Percentiles rank a stretch among this genome's conserved stretches.
Conservation (phyloP, 2,797 vertebrate genomes). For the Peromyscus eremicus region DNA sequence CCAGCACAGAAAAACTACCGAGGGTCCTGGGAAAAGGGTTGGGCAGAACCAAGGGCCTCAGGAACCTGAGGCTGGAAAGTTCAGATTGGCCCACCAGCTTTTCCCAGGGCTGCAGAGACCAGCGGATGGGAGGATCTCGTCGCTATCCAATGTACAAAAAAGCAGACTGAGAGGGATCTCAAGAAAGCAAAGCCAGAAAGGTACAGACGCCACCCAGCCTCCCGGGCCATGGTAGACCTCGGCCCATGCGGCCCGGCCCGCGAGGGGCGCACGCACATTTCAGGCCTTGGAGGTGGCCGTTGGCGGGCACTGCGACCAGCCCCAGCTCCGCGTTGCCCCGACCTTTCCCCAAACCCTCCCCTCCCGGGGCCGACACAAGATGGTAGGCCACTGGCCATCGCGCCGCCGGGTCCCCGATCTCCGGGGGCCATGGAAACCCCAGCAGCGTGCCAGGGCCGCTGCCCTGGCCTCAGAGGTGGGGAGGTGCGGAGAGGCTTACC, state of each 20-base stretch:
- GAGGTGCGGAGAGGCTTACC: slow-evolving; percentile 58
- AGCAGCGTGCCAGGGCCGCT: not conserved
- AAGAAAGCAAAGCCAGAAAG: slow-evolving; percentile 47
- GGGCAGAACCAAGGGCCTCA: not conserved
- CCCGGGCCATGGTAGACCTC: not conserved
- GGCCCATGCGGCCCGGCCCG: not conserved
- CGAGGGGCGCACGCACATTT: not conserved
- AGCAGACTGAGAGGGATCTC: not conserved
- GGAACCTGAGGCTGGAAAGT: slow-evolving; percentile 20
- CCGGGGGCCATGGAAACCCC: not conserved
- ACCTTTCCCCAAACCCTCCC: not conserved
- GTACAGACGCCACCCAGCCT: fast-evolving
- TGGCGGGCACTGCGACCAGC: not conserved
- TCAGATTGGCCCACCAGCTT: not conserved
- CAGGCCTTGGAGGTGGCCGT: not conserved
- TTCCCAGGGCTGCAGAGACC: not conserved
- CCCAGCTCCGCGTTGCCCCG: not conserved
- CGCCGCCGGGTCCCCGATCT: not conserved
- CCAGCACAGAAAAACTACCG: not conserved
- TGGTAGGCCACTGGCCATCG: slow-evolving; percentile 73
- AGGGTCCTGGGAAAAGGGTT: not conserved
- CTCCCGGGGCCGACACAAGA: slow-evolving; percentile 49
- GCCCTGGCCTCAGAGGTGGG: not conserved
- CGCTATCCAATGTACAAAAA: slow-evolving; percentile 46
- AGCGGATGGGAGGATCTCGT: slow-evolving; percentile 41